Evolutionary conservation across 1,140 invertebrate genomes (phyloP).

Genomic region (silkworm (Bombyx mori)): DNA sequence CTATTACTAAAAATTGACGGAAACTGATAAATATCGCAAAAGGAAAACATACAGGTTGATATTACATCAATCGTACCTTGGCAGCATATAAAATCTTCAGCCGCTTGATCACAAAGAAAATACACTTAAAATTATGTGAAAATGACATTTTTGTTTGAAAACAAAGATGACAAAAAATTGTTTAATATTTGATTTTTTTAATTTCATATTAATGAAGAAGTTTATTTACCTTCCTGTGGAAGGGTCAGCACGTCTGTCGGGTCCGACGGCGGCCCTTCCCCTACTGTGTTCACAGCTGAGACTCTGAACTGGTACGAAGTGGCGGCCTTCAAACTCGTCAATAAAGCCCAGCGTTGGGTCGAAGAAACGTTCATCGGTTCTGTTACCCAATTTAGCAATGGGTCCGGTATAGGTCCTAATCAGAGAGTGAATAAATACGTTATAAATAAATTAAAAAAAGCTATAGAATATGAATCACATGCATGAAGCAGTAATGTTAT

Average conservation of each 20-base stretch:
- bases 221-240: slow-evolving; percentile 88
- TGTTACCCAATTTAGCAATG: slow-evolving; percentile 89
- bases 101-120: slow-evolving; percentile 63
- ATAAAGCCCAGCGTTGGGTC: slow-evolving; percentile 81
- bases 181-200: not conserved
- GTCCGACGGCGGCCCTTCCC: slow-evolving; percentile 91
- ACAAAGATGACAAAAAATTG: not conserved
- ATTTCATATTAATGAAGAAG: not conserved
- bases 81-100: slow-evolving; percentile 70
- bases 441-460: too few species aligned
- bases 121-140: slow-evolving; percentile 16
- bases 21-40: too few species aligned
- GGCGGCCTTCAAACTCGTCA: slow-evolving; percentile 92
- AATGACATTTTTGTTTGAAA: not conserved
- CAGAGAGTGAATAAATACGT: too few species aligned
- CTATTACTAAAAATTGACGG: too few species aligned
- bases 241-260: slow-evolving; percentile 89
- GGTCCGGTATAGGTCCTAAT: slow-evolving; percentile 84
- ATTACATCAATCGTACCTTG: slow-evolving; percentile 54
- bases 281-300: slow-evolving; percentile 94
- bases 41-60: not conserved
- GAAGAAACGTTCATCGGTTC: slow-evolving; percentile 90
- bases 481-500: too few species aligned
- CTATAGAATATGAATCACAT: too few species aligned
- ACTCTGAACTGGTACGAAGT: slow-evolving; percentile 96